Base-by-base conservation (phyloP, 37 sponge, comb jelly and placozoan species). In the Beroe ovata region DNA sequence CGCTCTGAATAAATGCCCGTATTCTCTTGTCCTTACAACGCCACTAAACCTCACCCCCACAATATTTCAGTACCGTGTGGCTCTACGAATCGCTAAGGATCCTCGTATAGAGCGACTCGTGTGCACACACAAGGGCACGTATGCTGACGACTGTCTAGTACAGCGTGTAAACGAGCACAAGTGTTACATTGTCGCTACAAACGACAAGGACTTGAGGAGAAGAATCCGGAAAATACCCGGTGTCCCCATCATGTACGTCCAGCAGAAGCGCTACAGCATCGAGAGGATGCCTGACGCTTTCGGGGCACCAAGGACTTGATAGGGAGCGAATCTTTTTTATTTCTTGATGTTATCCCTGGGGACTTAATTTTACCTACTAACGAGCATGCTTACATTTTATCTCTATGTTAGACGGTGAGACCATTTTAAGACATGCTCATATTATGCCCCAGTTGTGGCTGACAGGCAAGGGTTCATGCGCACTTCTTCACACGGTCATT, bases 71-170 rank as follows among this genome's bases (percentile, higher is more conserved):
- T 77, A 77, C 54, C 41, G 84, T 36, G 84, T 77, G 28, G 84
- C 84, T 40, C 42, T 77, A 77, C 41, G 94, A 39, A 94, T 97
- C 19, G 95, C 93, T 0, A 97, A 95, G 60, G 99, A 97, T 64
- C 93, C 95, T 23, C 93, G 96, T 32, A 94, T 97, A 92, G 95
- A 97, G 90, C 90, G 94, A 33, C 91, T 97, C 16, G 95, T 96
- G 0, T 97, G 99, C 88, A 88, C 93, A 58, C 99, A 97, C 91
- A 93, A 94, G 38, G 99, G 99, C 21, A 97, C 99, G 22, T 97
- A 97, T 89, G 99, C 99, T 19, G 99, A 97, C 60, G 99, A 97
- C 89, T 97, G 99, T 60, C 90, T 97, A 14, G 96, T 97, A 1
- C 94, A 94, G 64, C 92, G 99, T 89, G 96, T 95, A 38, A 0